Conservation (phyloP, 2,797 vertebrate genomes). For the Amniataba percoides region DNA sequence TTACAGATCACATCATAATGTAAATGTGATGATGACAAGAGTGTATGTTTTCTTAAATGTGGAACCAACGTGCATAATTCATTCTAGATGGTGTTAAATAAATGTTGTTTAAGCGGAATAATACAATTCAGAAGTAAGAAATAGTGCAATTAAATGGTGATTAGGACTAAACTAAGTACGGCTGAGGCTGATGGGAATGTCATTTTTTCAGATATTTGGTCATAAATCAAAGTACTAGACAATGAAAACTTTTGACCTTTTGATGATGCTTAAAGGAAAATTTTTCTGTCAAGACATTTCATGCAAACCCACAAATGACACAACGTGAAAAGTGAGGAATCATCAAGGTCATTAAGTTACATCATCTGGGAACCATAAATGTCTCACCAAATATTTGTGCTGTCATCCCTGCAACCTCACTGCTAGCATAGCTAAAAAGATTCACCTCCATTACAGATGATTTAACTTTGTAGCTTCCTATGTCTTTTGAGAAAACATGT, state of each 20-base stretch:
- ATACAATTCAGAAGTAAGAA: constrained; percentile 1
- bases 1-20: constrained; percentile 17
- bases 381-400: not conserved
- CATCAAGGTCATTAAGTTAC: not conserved
- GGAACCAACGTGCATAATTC: constrained; percentile 26
- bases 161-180: too few relatives aligned
- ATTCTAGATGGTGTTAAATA: constrained; percentile 13
- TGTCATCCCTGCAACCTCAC: not conserved
- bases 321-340: not conserved
- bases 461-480: not conserved
- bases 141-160: too few relatives aligned
- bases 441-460: constrained; percentile 11
- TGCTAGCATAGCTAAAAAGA: not conserved
- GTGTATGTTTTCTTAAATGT: constrained; percentile 31
- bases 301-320: not conserved
- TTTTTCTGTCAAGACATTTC: not conserved
- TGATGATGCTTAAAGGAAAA: not conserved
- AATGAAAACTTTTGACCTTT: not conserved
- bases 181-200: not conserved
- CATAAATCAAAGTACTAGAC: not conserved
- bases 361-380: not conserved
- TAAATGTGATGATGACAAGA: constrained; percentile 30
- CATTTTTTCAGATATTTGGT: not conserved
- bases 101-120: constrained; percentile 1
- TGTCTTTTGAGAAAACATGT: not conserved